A percentile compares a stretch with the other conserved stretches of the same genome.
phyloP scores from a whole-genome alignment of 2,888 invertebrate genomes.

The Leptopilina syphax region DNA sequence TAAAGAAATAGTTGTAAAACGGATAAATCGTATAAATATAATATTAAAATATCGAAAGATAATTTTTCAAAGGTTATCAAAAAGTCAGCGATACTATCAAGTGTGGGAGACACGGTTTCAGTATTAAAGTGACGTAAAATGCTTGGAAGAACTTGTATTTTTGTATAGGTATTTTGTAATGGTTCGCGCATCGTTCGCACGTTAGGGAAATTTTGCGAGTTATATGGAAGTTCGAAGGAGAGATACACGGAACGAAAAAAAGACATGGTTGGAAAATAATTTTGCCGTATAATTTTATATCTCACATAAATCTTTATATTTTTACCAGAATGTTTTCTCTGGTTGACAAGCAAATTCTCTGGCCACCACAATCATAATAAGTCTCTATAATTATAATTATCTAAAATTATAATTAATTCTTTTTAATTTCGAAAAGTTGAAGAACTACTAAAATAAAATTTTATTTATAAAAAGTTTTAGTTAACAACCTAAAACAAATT shows the following conservation, averaged over 20 bases:
- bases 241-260: background rate
- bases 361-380: too few species aligned
- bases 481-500: too few species aligned
- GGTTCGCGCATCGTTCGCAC: slow-evolving; percentile 48
- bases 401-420: too few species aligned
- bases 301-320: too few species aligned
- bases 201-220: slow-evolving; percentile 22
- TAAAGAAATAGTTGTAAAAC: slow-evolving; percentile 5
- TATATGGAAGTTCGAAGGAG: slow-evolving; percentile 18
- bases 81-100: slow-evolving; percentile 8
- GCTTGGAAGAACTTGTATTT: slow-evolving; percentile 60
- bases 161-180: slow-evolving; percentile 53
- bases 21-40: slow-evolving; percentile 32
- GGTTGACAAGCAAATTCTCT: too few species aligned
- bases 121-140: slow-evolving; percentile 42
- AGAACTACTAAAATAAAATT: too few species aligned
- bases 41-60: slow-evolving; percentile 41
- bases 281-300: too few species aligned
- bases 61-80: slow-evolving; percentile 32
- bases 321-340: too few species aligned
- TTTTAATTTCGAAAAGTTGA: too few species aligned
- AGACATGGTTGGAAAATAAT: too few species aligned
- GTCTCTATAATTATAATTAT: too few species aligned
- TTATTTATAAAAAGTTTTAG: too few species aligned
- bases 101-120: slow-evolving; percentile 17